These are phyloP conservation scores for Eurystomus glaucurus DNA, from an alignment of 2,797 vertebrate genomes.

Conservation along the genomic window DNA sequence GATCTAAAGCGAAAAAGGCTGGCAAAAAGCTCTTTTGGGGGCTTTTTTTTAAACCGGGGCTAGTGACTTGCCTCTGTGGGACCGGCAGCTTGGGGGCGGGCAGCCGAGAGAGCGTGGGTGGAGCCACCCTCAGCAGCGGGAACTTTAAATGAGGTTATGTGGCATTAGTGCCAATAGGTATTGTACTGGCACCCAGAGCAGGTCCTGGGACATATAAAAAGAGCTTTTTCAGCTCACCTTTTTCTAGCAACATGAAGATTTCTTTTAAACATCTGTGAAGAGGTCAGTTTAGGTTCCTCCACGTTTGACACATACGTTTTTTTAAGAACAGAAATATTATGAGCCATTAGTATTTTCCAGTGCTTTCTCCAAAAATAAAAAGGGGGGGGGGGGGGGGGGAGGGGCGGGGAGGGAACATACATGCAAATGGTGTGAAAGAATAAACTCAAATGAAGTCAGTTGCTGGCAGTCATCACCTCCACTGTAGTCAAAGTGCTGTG, in stretches of 20 bases:
- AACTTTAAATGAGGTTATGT: not conserved
- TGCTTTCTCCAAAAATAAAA: not conserved
- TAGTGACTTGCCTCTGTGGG: no score
- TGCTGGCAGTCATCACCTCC: not conserved
- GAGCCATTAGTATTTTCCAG: not conserved
- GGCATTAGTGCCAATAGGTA: not conserved
- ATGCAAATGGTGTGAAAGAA: not conserved
- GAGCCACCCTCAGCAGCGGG: no score
- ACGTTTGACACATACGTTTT: accelerated
- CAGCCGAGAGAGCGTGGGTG: no score
- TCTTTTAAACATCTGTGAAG: not conserved
- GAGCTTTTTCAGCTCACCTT: not conserved
- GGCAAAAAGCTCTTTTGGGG: no score
- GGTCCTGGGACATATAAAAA: not conserved
- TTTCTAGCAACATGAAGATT: not conserved
- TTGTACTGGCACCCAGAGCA: not conserved
- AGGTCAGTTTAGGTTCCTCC: not conserved
- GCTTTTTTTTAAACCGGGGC: no score
- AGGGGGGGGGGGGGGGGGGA: no score
- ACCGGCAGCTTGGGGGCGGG: no score
- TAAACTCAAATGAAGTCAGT: not conserved
- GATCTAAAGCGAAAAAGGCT: no score
- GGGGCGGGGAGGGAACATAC: not conserved
- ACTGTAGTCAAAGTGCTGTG: not conserved
- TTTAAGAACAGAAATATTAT: not conserved